phyloP scores from a whole-genome alignment of 1,140 invertebrate genomes.

The Melanaphis sacchari region DNA sequence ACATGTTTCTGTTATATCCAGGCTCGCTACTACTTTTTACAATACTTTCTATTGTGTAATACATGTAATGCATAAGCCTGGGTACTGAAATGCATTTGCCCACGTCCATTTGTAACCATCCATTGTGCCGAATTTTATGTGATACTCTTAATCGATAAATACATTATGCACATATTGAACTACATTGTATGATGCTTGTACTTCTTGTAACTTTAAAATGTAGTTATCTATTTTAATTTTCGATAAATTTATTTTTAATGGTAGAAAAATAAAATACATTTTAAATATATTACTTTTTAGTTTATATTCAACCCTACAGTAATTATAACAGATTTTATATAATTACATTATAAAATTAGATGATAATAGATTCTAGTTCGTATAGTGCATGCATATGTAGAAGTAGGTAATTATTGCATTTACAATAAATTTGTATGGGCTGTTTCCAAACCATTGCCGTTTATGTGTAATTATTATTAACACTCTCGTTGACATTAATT shows the following conservation, averaged over 20 bases:
- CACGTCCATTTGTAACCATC: background rate
- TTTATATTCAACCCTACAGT: background rate
- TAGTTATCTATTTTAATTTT: background rate
- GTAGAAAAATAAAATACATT: background rate
- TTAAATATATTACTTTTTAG: background rate
- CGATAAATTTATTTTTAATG: background rate
- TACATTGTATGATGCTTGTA: background rate
- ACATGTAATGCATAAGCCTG: background rate
- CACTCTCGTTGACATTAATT: background rate
- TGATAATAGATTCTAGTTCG: background rate
- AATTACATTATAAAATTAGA: background rate
- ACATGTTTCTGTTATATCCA: background rate
- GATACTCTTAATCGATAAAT: background rate
- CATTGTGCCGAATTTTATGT: background rate
- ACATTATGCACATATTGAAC: background rate
- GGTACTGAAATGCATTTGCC: background rate
- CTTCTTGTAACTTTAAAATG: background rate
- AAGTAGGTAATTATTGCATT: background rate
- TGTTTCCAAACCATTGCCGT: background rate
- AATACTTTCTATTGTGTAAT: background rate
- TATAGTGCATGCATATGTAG: background rate
- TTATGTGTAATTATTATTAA: background rate
- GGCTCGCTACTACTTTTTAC: background rate
- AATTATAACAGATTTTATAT: background rate
- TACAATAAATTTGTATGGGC: background rate